A percentile compares a stretch with the other conserved stretches of the same genome.
Conservation (phyloP, 2,797 vertebrate genomes). For the Pseudochaenichthys georgianus region DNA sequence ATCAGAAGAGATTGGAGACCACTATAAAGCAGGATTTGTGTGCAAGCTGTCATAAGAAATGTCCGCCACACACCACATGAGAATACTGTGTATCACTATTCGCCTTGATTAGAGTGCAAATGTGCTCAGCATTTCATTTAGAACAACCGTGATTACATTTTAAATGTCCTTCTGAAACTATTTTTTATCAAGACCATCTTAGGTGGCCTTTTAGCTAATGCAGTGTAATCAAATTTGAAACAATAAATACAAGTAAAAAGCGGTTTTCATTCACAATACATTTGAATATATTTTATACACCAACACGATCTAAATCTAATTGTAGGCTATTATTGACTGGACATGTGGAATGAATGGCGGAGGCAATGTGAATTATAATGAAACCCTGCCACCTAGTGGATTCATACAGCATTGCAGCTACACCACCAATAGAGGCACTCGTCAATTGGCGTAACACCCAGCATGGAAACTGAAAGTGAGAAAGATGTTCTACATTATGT, state of each 20-base stretch:
- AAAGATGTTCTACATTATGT: background rate
- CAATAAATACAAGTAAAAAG: background rate
- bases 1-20: background rate
- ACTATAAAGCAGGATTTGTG: background rate
- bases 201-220: background rate
- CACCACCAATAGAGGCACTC: background rate
- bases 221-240: background rate
- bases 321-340: no score
- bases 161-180: background rate
- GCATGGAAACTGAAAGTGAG: background rate
- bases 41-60: background rate
- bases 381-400: slow-evolving; percentile 66
- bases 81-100: background rate
- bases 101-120: background rate
- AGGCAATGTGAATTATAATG: background rate
- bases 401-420: slow-evolving; percentile 12
- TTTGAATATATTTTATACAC: background rate
- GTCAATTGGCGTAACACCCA: background rate
- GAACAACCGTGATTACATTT: background rate
- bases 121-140: background rate
- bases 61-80: background rate
- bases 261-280: no score
- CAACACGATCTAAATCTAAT: background rate
- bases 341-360: background rate
- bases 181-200: background rate